These are phyloP conservation scores for Macaca nemestrina DNA, from an alignment of 2,113 vertebrate species.

Conservation along the genomic window DNA sequence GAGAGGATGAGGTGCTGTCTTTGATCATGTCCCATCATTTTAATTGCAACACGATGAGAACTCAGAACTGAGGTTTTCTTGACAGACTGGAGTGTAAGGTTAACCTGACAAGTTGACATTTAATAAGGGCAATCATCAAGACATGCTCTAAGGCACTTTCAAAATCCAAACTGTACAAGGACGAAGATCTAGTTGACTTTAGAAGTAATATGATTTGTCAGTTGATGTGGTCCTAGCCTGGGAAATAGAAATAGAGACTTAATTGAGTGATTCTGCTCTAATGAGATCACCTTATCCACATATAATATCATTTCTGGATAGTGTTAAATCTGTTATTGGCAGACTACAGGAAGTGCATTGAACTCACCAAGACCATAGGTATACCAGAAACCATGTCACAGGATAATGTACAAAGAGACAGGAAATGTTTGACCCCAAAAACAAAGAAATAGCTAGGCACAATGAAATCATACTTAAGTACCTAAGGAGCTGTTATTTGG, in stretches of 20 bases:
- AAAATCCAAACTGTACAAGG: neutral
- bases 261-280: neutral
- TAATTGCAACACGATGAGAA: slow-evolving; percentile 4
- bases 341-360: neutral
- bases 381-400: neutral
- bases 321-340: neutral
- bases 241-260: neutral
- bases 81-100: neutral
- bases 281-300: neutral
- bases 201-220: neutral
- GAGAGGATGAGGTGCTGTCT: neutral
- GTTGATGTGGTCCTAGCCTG: neutral
- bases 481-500: neutral
- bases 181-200: neutral
- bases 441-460: neutral
- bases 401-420: neutral
- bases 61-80: neutral
- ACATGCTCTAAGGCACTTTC: neutral
- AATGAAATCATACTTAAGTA: neutral
- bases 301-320: neutral
- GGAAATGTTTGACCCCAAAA: neutral
- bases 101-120: slow-evolving; percentile 14
- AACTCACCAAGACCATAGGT: too few species aligned
- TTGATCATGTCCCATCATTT: slow-evolving; percentile 15
- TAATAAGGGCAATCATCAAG: neutral